phyloP scores from a whole-genome alignment of 2,888 invertebrate species.

The Platycheirus rosarum region DNA sequence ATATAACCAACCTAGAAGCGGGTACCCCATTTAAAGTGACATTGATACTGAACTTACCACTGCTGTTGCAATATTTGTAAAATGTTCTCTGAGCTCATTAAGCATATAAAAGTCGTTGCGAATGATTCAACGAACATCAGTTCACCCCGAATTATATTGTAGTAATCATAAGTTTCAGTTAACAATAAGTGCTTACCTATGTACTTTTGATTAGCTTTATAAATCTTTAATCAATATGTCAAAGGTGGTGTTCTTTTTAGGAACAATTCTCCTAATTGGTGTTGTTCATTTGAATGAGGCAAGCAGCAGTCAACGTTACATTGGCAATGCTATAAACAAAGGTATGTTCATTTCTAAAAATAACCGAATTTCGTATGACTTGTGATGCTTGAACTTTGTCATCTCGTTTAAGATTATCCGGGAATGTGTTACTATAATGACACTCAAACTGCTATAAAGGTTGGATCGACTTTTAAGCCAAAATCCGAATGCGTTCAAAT shows the following conservation, averaged over 20 bases:
- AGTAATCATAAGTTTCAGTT: not conserved
- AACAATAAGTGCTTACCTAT: too few species aligned
- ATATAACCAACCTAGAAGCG: too few species aligned
- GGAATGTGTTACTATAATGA: slow-evolving; percentile 30
- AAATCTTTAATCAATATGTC: not conserved
- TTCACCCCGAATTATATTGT: not conserved
- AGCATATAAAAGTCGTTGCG: too few species aligned
- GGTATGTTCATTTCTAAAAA: not conserved
- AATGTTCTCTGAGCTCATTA: too few species aligned
- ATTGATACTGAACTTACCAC: too few species aligned
- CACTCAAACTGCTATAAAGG: slow-evolving; percentile 9
- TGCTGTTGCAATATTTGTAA: too few species aligned
- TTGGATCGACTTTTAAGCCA: not conserved
- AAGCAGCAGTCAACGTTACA: slow-evolving; percentile 15
- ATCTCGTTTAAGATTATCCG: slow-evolving; percentile 14
- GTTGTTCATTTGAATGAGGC: not conserved
- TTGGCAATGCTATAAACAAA: slow-evolving; percentile 19
- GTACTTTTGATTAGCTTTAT: not conserved
- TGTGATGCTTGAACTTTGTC: not conserved
- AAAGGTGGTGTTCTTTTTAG: not conserved
- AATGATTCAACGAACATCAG: not conserved
- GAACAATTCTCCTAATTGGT: not conserved
- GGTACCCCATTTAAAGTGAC: too few species aligned
- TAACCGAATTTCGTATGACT: not conserved
- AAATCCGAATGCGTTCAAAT: slow-evolving; percentile 23